phyloP scores from a whole-genome alignment of 2,113 vertebrate genomes.

The Potamarius usumacintae region DNA sequence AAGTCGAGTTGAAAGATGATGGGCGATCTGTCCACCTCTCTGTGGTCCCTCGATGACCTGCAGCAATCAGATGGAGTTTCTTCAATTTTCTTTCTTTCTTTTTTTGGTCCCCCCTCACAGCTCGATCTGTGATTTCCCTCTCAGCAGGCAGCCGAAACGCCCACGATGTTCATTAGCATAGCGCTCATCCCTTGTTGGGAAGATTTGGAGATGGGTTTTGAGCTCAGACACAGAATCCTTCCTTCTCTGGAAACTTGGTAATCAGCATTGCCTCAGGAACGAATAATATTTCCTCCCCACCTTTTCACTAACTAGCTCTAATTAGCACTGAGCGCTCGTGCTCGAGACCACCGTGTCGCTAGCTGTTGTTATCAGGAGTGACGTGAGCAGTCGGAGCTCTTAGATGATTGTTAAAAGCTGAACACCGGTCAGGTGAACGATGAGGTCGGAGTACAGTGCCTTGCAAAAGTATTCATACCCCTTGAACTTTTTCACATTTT shows the following conservation, averaged over 20 bases:
- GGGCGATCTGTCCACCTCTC: neutral
- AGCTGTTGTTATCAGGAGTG: neutral
- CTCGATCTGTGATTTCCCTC: too few relatives aligned
- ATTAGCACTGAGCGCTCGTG: slow-evolving; percentile 41
- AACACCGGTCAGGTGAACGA: too few relatives aligned
- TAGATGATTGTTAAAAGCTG: neutral
- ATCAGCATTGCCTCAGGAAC: slow-evolving; percentile 14
- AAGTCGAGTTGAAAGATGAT: neutral
- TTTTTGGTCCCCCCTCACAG: neutral
- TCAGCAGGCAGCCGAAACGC: neutral
- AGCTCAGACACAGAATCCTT: slow-evolving; percentile 5
- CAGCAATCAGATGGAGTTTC: neutral
- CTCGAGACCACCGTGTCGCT: neutral
- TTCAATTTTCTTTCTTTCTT: too few relatives aligned
- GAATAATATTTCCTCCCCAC: neutral
- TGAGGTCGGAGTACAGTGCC: too few relatives aligned
- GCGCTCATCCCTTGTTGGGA: neutral
- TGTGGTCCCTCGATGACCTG: neutral
- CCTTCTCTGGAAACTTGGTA: slow-evolving; percentile 36
- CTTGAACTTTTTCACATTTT: too few relatives aligned
- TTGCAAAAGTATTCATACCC: too few relatives aligned
- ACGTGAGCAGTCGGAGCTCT: neutral
- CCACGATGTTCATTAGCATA: neutral
- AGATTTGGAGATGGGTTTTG: neutral
- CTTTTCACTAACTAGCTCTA: slow-evolving; percentile 40